Percentiles rank a stretch among this genome's conserved stretches.
Evolutionary conservation across 2,888 invertebrate genomes (phyloP).

Genomic region (Cosmopolites sordidus): DNA sequence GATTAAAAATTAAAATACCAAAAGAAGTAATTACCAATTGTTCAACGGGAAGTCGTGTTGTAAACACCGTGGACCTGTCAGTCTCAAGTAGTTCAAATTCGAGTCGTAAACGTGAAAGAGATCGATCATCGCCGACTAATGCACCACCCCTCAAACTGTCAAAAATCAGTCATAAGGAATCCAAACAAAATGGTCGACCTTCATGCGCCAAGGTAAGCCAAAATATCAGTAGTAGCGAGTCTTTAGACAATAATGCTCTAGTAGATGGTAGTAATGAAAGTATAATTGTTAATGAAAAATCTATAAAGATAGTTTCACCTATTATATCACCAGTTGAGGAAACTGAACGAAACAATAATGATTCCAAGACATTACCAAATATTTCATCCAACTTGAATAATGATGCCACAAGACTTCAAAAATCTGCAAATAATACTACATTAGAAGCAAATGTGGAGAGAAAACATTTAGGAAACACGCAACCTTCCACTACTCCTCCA

Average conservation of each 20-base stretch:
- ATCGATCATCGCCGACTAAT: conserved; percentile 14
- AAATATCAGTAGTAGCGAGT: conserved; percentile 9
- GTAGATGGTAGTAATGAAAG: conserved; percentile 28
- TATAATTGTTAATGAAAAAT: conserved; percentile 11
- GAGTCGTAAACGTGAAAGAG: conserved; percentile 27
- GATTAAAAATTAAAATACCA: conserved; percentile 75
- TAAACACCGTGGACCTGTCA: conserved; percentile 10
- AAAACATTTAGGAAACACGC: no score
- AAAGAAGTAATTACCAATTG: conserved; percentile 61
- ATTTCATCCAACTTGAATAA: background rate
- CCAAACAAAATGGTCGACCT: conserved; percentile 44
- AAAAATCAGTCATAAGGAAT: conserved; percentile 38
- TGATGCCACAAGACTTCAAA: background rate
- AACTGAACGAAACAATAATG: conserved; percentile 15
- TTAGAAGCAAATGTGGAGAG: no score
- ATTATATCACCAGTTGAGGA: conserved; percentile 4
- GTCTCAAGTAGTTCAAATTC: conserved; percentile 12
- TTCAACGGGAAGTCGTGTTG: conserved; percentile 11
- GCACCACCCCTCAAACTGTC: conserved; percentile 42
- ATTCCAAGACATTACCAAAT: conserved; percentile 1
- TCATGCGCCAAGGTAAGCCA: conserved; percentile 47
- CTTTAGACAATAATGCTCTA: conserved; percentile 25
- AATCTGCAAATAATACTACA: background rate
- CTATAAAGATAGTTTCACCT: conserved; percentile 1
- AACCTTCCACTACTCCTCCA: no score